Percentiles rank a stretch among this genome's conserved stretches.
Evolutionary conservation across 2,888 invertebrate species (phyloP).

Genomic region (Acleris emargana): DNA sequence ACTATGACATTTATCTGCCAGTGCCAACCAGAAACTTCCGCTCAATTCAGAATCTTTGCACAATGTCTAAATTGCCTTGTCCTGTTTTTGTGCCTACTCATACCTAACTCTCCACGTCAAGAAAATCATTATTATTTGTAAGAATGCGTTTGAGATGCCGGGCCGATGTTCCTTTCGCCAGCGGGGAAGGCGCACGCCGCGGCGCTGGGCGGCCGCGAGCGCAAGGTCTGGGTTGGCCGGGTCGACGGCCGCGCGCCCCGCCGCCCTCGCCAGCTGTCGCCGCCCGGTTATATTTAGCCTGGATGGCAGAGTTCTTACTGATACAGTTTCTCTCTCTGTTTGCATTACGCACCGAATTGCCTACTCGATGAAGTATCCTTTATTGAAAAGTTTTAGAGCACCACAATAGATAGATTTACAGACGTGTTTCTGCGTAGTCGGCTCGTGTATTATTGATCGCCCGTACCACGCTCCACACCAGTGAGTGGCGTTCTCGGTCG

Average conservation of each 20-base stretch:
- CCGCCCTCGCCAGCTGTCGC: conserved; percentile 63
- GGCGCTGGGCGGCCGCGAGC: conserved; percentile 50
- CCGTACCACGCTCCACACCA: conserved; percentile 3
- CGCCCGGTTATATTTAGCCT: conserved; percentile 76
- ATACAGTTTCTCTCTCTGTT: conserved; percentile 74
- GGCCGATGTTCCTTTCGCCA: neutral
- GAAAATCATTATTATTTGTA: conserved; percentile 41
- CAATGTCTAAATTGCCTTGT: conserved; percentile 60
- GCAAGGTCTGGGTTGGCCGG: conserved; percentile 75
- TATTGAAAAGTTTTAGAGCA: conserved; percentile 47
- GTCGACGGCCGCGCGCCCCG: conserved; percentile 63
- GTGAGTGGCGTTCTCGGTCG: neutral
- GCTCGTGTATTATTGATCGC: conserved; percentile 27
- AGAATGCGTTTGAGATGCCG: conserved; percentile 1
- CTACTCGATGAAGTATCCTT: conserved; percentile 54
- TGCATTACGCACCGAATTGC: conserved; percentile 61
- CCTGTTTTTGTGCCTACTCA: conserved; percentile 46
- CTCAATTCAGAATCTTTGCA: conserved; percentile 41
- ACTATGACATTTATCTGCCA: conserved; percentile 36
- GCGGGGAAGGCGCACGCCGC: conserved; percentile 44
- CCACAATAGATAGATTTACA: conserved; percentile 39
- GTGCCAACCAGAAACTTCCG: conserved; percentile 18
- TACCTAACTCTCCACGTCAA: conserved; percentile 24
- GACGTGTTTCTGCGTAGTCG: conserved; percentile 23
- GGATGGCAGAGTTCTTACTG: conserved; percentile 71